Percentiles rank a stretch among this genome's conserved stretches.
Conservation (phyloP, 2,797 vertebrate genomes). For the Taeniopygia guttata region DNA sequence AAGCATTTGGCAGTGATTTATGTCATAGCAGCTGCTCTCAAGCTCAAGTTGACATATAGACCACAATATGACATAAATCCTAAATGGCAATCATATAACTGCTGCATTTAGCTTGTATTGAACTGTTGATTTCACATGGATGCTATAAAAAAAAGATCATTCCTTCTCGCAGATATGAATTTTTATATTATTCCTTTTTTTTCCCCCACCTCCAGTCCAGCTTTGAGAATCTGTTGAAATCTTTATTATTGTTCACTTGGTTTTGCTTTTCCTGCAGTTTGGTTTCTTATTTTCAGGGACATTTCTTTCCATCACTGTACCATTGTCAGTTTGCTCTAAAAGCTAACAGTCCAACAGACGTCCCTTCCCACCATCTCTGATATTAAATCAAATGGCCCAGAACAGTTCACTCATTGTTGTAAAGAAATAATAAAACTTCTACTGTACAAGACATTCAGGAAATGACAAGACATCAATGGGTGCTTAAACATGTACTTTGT, state of each 20-base stretch:
- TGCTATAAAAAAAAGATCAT: background rate
- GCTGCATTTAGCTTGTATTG: background rate
- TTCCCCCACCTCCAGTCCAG: background rate
- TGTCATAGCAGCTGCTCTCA: background rate
- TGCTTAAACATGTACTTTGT: background rate
- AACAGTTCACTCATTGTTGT: background rate
- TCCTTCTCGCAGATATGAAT: background rate
- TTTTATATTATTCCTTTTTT: background rate
- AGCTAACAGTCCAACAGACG: background rate
- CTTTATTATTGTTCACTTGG: background rate
- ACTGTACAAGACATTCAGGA: background rate
- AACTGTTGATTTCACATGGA: background rate
- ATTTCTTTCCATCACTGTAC: background rate
- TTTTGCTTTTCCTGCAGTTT: background rate
- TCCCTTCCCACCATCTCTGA: background rate
- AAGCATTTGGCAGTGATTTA: background rate
- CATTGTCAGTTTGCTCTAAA: background rate
- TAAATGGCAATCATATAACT: background rate
- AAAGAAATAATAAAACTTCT: background rate
- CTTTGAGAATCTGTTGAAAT: background rate
- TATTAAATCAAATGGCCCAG: background rate
- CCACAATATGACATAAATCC: slow-evolving; percentile 12
- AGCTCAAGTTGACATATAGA: background rate
- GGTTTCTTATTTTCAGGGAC: background rate
- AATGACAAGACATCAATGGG: background rate